phyloP scores from a whole-genome alignment of 2,888 invertebrate species.

The Ligdia adustata region DNA sequence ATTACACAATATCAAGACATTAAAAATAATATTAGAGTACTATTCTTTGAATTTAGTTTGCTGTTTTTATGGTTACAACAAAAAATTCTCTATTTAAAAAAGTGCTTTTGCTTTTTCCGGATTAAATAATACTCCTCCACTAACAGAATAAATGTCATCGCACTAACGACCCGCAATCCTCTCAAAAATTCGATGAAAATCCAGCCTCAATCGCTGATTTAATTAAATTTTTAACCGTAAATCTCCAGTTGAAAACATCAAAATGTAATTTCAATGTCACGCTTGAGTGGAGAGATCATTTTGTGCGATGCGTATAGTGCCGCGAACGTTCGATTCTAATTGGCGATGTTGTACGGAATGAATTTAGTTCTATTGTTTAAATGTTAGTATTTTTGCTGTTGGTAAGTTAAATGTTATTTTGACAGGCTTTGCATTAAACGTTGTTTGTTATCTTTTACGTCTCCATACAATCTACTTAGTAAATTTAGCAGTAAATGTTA shows the following conservation, averaged over 20 bases:
- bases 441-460: too few relatives aligned
- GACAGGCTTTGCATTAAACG: too few relatives aligned
- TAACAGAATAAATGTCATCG: constrained; percentile 49
- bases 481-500: too few relatives aligned
- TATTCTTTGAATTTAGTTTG: too few relatives aligned
- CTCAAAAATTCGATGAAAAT: constrained; percentile 43
- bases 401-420: background rate
- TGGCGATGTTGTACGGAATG: constrained; percentile 20
- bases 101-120: too few relatives aligned
- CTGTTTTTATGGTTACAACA: too few relatives aligned
- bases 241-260: constrained; percentile 51
- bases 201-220: constrained; percentile 49
- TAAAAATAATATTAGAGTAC: too few relatives aligned
- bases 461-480: too few relatives aligned
- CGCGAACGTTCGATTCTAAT: constrained; percentile 7
- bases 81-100: too few relatives aligned
- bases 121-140: too few relatives aligned
- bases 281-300: constrained; percentile 36
- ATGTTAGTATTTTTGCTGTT: constrained; percentile 30
- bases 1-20: too few relatives aligned
- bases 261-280: constrained; percentile 54
- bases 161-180: constrained; percentile 46
- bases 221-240: constrained; percentile 59
- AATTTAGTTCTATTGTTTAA: constrained; percentile 34
- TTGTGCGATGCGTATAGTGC: constrained; percentile 35